phyloP scores from a whole-genome alignment of 2,888 invertebrate species.

The Dryobotodes eremita region DNA sequence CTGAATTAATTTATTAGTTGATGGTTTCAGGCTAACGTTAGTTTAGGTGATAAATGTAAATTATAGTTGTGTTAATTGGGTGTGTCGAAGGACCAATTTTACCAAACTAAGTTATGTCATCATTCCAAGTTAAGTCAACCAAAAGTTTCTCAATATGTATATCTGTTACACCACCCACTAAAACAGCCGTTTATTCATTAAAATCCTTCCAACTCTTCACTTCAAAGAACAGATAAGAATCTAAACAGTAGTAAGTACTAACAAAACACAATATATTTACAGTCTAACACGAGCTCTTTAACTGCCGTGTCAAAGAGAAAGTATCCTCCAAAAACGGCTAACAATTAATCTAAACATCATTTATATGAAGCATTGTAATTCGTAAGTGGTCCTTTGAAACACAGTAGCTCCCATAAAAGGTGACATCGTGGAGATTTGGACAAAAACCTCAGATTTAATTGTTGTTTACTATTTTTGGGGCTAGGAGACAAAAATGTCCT shows the following conservation, averaged over 20 bases:
- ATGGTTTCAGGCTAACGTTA: not conserved
- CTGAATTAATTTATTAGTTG: not conserved
- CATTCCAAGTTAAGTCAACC: not conserved
- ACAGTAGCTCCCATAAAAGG: conserved; percentile 76
- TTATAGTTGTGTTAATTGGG: conserved; percentile 7
- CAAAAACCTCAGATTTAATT: conserved; percentile 73
- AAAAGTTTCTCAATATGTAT: conserved; percentile 1
- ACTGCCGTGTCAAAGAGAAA: conserved; percentile 60
- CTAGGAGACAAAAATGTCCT: conserved; percentile 71
- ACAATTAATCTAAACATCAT: conserved; percentile 68
- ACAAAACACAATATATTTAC: conserved; percentile 54
- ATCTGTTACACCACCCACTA: not conserved
- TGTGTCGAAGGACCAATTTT: conserved; percentile 24
- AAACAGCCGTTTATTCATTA: conserved; percentile 7
- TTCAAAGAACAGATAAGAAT: conserved; percentile 46
- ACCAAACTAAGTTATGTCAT: not conserved
- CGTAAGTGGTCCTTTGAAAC: conserved; percentile 74
- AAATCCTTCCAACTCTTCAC: conserved; percentile 16
- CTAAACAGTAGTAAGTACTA: conserved; percentile 55
- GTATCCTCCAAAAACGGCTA: conserved; percentile 63
- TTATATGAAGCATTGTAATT: conserved; percentile 58
- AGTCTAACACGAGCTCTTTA: conserved; percentile 45
- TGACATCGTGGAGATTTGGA: conserved; percentile 78
- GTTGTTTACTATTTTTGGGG: conserved; percentile 64
- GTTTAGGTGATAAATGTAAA: conserved; percentile 3